Base-by-base conservation (phyloP, 2,113 vertebrate genomes). In the Nanorana parkeri region DNA sequence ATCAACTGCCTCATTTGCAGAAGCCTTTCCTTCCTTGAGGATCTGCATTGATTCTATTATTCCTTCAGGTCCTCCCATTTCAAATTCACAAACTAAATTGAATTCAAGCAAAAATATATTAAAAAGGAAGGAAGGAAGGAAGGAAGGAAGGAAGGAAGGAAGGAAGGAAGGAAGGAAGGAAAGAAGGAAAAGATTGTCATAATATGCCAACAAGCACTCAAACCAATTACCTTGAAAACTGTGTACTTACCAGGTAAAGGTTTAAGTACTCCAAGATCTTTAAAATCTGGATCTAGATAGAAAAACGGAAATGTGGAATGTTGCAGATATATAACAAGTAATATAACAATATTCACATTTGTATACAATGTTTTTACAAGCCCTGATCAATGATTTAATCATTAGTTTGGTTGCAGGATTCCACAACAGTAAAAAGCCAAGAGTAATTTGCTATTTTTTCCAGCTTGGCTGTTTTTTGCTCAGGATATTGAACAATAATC, bases 231-330 rank as follows among this genome's bases (percentile, higher is more conserved):
- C 20, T 10, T 61, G 58, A n/a, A 61, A 61, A 65, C 5, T 65
- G 21, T 24, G 23, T 95, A 98, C 96, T 91, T 93, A 99, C 98
- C 95, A 94, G 98, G 96, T 86, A 99, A 96, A 87, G 98, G 96
- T 90, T 97, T 97, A 86, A 97, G 95, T 89, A 95, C 92, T 0
- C 97, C 98, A 88, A 98, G 88, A 90, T 99, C 97, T 94, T 96
- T 96, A 94, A 99, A 99, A 93, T 99, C 98, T 28, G 98, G 96
- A 95, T 99, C 98, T 99, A 94, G 90, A 94, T 93, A 94, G 88
- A 88, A 77, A 71, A 94, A 93, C 94, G 89, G 77, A 56, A 94
- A 26, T 1, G n/a, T 55, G 8, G 20, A 55, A 28, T 47, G 13
- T 47, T 47, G 13, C 13, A 11, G 13, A 1, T 47, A 47, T 47